Conservation (phyloP, 2,113 vertebrate species). For the Grus americana region DNA sequence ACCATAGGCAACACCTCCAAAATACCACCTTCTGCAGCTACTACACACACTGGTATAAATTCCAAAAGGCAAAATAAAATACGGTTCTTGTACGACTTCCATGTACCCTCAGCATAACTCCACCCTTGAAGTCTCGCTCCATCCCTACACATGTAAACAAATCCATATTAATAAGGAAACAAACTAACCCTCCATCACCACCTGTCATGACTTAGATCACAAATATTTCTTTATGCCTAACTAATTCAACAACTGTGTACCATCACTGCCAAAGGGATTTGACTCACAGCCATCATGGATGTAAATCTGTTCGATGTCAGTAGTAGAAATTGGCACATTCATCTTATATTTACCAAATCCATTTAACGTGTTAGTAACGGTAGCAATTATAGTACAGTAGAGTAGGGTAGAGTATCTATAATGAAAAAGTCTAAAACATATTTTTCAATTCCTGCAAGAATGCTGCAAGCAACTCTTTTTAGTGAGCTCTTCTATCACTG, state of each 20-base stretch:
- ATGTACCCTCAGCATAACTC: not conserved
- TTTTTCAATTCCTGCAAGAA: not conserved
- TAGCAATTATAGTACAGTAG: not conserved
- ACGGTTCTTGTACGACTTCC: rapidly evolving
- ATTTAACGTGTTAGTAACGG: not conserved
- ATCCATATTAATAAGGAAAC: not conserved
- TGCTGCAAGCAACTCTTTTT: not conserved
- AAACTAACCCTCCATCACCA: not conserved
- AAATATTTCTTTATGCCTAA: not conserved
- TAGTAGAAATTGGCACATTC: not conserved
- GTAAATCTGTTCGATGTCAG: not conserved
- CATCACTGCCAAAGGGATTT: not conserved
- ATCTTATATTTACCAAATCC: not conserved
- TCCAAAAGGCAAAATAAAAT: not conserved
- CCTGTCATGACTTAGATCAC: not conserved
- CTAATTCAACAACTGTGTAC: not conserved
- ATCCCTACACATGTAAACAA: not conserved
- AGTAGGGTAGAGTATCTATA: not conserved
- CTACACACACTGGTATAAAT: not conserved
- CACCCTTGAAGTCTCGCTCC: not conserved
- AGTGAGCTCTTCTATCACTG: not conserved
- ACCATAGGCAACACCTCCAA: not conserved
- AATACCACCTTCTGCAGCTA: not conserved
- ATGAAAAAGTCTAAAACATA: not conserved
- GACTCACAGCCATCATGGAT: not conserved